phyloP scores from a whole-genome alignment of 2,888 invertebrate species.

The Zhengitettix transpicula region DNA sequence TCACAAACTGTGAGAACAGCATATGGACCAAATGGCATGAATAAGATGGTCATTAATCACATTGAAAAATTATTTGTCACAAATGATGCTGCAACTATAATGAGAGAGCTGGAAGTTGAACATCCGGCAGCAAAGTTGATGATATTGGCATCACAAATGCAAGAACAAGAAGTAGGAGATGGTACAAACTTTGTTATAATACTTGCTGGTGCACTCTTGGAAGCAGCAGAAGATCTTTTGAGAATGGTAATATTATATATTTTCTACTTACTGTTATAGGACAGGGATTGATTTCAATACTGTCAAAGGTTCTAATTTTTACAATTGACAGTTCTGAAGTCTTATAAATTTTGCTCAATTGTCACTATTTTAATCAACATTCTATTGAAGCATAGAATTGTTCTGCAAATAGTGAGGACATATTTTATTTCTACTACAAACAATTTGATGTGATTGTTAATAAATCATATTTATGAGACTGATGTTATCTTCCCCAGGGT shows the following conservation, averaged over 20 bases:
- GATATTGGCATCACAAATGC: conserved; percentile 93
- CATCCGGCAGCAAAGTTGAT: conserved; percentile 97
- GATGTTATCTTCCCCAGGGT: conserved; percentile 38
- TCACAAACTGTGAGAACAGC: conserved; percentile 85
- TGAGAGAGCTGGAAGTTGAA: conserved; percentile 88
- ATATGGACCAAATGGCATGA: conserved; percentile 97
- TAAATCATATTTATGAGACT: not conserved
- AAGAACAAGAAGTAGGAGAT: conserved; percentile 96
- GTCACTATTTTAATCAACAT: not conserved
- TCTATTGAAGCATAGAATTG: no score
- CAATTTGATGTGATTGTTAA: not conserved
- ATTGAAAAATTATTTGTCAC: conserved; percentile 97
- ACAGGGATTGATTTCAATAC: no score
- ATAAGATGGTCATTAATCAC: conserved; percentile 99
- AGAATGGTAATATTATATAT: conserved; percentile 41
- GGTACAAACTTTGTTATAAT: conserved; percentile 97
- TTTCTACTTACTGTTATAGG: conserved; percentile 4
- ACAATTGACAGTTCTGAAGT: not conserved
- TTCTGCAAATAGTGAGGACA: no score
- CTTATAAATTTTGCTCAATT: not conserved
- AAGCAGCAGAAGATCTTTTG: conserved; percentile 81
- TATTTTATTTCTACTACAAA: no score
- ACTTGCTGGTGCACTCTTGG: conserved; percentile 80
- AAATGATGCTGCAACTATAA: conserved; percentile 96
- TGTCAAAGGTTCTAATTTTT: conserved; percentile 1